Conservation (phyloP, 2,113 vertebrate genomes). For the Lepisosteus osseus region DNA sequence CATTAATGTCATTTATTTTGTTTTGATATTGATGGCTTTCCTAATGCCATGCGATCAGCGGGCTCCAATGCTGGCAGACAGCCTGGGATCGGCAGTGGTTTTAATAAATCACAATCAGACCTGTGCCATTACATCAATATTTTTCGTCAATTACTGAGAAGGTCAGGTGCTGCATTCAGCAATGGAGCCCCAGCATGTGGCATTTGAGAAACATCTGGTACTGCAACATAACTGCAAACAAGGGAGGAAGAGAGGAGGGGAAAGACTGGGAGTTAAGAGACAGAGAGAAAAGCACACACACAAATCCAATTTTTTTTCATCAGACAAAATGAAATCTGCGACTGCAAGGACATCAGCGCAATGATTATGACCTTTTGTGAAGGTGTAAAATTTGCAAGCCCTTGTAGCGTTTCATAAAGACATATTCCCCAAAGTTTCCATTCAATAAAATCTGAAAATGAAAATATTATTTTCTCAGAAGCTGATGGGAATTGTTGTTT, state of each 20-base stretch:
- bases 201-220: conserved; percentile 93
- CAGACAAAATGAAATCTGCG: conserved; percentile 86
- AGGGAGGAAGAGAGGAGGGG: conserved; percentile 29
- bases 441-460: conserved; percentile 98
- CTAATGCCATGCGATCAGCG: conserved; percentile 95
- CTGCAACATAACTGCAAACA: conserved; percentile 74
- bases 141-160: conserved; percentile 99
- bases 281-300: conserved; percentile 26
- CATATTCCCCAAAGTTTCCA: conserved; percentile 95
- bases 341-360: conserved; percentile 79
- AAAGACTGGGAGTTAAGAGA: not conserved
- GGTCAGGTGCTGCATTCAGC: conserved; percentile 91
- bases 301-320: conserved; percentile 72
- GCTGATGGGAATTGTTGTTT: conserved; percentile 99
- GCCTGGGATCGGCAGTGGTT: conserved; percentile 90
- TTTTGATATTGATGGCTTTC: conserved; percentile 96
- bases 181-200: conserved; percentile 78
- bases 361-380: conserved; percentile 83
- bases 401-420: conserved; percentile 79
- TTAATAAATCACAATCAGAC: conserved; percentile 99
- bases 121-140: conserved; percentile 98
- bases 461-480: conserved; percentile 97
- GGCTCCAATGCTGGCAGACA: conserved; percentile 90
- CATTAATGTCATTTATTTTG: conserved; percentile 93
- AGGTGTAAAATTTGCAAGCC: conserved; percentile 74